Evolutionary conservation across 2,113 vertebrate species (phyloP), one percentile per base, ranked within the genome.

Genomic region (Hyaena hyaena): DNA sequence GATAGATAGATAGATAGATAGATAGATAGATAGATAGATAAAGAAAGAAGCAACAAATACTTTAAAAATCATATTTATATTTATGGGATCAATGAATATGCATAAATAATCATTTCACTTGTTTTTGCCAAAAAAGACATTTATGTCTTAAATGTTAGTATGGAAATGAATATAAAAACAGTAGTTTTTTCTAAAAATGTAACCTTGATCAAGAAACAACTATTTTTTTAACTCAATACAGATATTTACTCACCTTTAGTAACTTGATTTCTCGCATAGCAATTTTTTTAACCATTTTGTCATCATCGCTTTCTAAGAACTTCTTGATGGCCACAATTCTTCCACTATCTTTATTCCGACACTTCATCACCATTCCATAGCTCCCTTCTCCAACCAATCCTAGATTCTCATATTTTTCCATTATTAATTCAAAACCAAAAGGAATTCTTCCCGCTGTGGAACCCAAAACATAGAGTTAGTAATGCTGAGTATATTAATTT

Each of bases 291-390:
- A 99, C 99, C 48, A 98, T 98, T 96, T 98, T 98, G 92, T 99
- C 99, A n/a, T 99, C 99, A 21, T 99, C 99, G 1, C 99, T 99
- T 89, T 99, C 99, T 98, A 99, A 84, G 96, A 99, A 99, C 96
- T 99, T 99, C 98, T 99, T 99, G 76, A 99, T 98, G 69, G 99
- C 99, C 17, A 99, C 99, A 21, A 99, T 98, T 63, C 98, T 99
- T 15, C 99, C 99, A 21, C 35, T 99, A 86, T 99, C 99, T 79
- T 98, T 98, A 96, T 99, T 99, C 0, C 99, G 98, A 89, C 99
- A 99, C 68, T 99, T 99, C 79, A 99, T 98, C 96, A 99, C 99
- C 50, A 99, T 98, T 1, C 99, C 99, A 65, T 99, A 99, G 92
- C 99, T 99, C 35, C 99, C 99, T 96, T 99, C 99, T 19, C 99